phyloP scores from a whole-genome alignment of 2,888 invertebrate genomes.

The Noctua janthe region DNA sequence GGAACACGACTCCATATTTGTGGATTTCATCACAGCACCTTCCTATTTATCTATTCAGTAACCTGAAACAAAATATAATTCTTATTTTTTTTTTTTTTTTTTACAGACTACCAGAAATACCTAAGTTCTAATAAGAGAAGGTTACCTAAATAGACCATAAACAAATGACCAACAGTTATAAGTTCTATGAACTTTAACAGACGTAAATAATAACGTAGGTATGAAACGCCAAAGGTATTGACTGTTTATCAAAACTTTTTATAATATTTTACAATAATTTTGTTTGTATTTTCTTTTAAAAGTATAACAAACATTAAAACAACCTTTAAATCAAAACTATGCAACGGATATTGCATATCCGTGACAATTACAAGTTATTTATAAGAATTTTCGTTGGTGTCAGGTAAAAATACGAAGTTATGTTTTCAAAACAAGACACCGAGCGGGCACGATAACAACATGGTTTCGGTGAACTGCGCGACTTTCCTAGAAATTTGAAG shows the following conservation, averaged over 20 bases:
- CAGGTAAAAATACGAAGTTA: conserved; percentile 76
- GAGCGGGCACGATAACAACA: conserved; percentile 73
- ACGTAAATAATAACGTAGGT: not conserved
- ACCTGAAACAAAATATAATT: conserved; percentile 40
- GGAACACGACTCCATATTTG: conserved; percentile 86
- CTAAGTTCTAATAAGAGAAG: not conserved
- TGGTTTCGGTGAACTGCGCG: conserved; percentile 58
- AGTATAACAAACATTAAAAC: conserved; percentile 8
- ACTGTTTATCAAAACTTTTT: conserved; percentile 6
- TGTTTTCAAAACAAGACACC: conserved; percentile 82
- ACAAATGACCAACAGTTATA: not conserved
- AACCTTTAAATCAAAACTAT: conserved; percentile 44
- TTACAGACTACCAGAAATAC: not conserved
- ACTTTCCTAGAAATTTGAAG: conserved; percentile 60
- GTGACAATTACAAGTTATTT: conserved; percentile 69
- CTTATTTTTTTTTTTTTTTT: not conserved
- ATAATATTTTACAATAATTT: not conserved
- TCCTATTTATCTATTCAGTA: not conserved
- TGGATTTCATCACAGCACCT: conserved; percentile 85
- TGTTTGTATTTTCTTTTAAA: conserved; percentile 15
- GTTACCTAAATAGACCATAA: not conserved
- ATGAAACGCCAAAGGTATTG: not conserved
- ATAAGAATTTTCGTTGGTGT: conserved; percentile 68
- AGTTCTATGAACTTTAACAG: not conserved
- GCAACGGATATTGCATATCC: conserved; percentile 67